Conservation (phyloP, 2,113 vertebrate genomes). For the Stomatorhinus ivindoensis region DNA sequence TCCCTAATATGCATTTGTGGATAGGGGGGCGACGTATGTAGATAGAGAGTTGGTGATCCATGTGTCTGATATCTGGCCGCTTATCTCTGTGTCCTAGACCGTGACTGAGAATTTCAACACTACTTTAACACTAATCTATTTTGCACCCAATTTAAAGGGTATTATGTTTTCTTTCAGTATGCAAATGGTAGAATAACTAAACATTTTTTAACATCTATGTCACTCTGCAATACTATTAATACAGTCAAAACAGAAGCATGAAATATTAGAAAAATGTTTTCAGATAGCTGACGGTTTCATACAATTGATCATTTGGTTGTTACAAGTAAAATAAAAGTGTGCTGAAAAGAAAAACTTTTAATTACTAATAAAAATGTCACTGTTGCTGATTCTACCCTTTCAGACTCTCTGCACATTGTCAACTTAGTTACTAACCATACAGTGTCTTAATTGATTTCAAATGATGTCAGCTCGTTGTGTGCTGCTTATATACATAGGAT, state of each 20-base stretch:
- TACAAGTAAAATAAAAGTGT: neutral
- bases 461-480: neutral
- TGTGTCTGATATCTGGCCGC: neutral
- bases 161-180: neutral
- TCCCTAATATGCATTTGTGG: neutral
- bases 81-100: neutral
- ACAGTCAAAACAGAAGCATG: neutral
- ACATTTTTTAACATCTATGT: neutral
- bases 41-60: neutral
- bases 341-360: neutral
- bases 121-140: neutral
- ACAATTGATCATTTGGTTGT: neutral
- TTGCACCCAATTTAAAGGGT: neutral
- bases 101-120: neutral
- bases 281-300: neutral
- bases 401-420: neutral
- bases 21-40: neutral
- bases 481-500: neutral
- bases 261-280: neutral
- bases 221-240: neutral
- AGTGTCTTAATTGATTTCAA: neutral
- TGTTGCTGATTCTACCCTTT: neutral
- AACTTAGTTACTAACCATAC: neutral
- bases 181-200: neutral
- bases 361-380: neutral